A percentile compares a stretch with the other conserved stretches of the same genome.
phyloP scores from a whole-genome alignment of 2,797 vertebrate genomes.

The Xiphorhynchus erythropygius region DNA sequence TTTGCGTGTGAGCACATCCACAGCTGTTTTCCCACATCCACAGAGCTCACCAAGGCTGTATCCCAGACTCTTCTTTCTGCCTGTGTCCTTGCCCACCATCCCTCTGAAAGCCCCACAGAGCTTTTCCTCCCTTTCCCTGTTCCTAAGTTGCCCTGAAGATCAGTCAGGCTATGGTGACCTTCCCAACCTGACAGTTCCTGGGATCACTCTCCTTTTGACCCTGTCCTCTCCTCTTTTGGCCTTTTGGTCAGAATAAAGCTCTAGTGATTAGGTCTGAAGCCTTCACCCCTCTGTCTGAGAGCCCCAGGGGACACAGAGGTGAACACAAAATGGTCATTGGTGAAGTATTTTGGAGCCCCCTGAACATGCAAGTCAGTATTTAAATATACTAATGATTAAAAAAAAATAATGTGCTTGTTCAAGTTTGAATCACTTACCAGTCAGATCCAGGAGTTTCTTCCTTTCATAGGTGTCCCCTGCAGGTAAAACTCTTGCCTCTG shows the following conservation, averaged over 20 bases:
- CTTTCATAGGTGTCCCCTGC: background rate
- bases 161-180: background rate
- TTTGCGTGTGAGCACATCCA: background rate
- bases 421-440: constrained; percentile 29
- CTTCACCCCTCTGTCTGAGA: background rate
- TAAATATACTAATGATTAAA: background rate
- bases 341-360: background rate
- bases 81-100: background rate
- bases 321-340: background rate
- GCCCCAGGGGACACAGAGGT: background rate
- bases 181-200: background rate
- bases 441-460: background rate
- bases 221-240: background rate
- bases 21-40: background rate
- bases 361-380: background rate
- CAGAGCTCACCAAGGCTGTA: background rate
- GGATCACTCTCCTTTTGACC: background rate
- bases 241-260: background rate
- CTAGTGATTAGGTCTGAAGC: background rate
- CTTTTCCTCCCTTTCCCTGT: background rate
- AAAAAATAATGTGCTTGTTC: background rate
- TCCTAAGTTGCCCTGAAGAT: background rate
- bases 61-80: background rate
- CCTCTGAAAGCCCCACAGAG: background rate
- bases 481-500: background rate